Evolutionary conservation across 92 coral and sea anemone species (phyloP).

Genomic region (Palythoa grandiflora): DNA sequence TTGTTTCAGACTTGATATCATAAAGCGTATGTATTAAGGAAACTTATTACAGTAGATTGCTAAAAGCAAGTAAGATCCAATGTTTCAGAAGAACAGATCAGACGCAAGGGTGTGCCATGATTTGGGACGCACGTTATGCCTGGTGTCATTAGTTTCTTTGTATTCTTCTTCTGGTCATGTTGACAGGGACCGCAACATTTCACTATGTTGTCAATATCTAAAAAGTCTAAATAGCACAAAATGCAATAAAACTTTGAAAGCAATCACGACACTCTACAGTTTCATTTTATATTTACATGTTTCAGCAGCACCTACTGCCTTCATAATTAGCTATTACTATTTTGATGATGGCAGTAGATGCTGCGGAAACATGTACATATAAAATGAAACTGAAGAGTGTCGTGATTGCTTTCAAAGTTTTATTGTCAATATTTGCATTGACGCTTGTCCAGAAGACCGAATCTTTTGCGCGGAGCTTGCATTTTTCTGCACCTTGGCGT

Average conservation of each 20-base stretch:
- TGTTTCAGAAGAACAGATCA: slow-evolving; percentile 51
- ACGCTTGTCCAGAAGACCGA: slow-evolving; percentile 78
- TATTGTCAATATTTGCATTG: slow-evolving; percentile 13
- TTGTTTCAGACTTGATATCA: slow-evolving; percentile 59
- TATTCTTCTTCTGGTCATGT: slow-evolving; percentile 69
- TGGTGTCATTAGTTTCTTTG: slow-evolving; percentile 69
- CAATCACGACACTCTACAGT: no score
- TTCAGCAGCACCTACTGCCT: no score
- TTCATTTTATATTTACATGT: no score
- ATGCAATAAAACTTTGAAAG: no score
- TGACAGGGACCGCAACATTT: slow-evolving; percentile 62
- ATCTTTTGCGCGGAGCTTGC: slow-evolving; percentile 78
- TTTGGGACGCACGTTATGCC: slow-evolving; percentile 66
- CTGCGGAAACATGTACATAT: no score
- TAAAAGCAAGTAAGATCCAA: slow-evolving; percentile 9
- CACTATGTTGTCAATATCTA: slow-evolving; percentile 73
- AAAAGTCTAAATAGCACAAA: no score
- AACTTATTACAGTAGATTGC: slow-evolving; percentile 44
- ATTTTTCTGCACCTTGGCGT: slow-evolving; percentile 81
- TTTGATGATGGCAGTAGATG: no score
- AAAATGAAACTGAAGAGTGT: no score
- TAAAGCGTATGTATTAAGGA: slow-evolving; percentile 50
- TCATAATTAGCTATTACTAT: no score
- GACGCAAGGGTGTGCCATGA: slow-evolving; percentile 73
- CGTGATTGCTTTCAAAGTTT: no score